These are phyloP conservation scores for Crenuchus spilurus DNA, from an alignment of 2,797 vertebrate genomes.

Conservation along the genomic window DNA sequence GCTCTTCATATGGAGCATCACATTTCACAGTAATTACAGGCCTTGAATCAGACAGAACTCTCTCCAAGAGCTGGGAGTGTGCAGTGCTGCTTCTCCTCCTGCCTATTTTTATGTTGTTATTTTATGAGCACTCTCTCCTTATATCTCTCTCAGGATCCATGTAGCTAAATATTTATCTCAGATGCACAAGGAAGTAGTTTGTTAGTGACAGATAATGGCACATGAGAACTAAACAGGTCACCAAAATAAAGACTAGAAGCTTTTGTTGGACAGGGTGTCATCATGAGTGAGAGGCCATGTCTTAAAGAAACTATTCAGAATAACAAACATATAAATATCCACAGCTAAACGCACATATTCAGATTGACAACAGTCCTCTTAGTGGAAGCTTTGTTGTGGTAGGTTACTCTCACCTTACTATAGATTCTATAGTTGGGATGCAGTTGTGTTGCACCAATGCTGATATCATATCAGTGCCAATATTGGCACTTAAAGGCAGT, in stretches of 20 bases:
- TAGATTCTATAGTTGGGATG: too few relatives aligned
- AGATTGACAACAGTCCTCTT: background rate
- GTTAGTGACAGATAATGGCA: background rate
- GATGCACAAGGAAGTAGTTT: background rate
- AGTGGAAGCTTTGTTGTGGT: background rate
- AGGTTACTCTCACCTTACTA: too few relatives aligned
- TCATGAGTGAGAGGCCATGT: background rate
- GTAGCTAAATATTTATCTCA: background rate
- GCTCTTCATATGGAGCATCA: slow-evolving; percentile 33
- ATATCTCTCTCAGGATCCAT: background rate
- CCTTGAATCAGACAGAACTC: slow-evolving; percentile 44
- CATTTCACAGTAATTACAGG: slow-evolving; percentile 53
- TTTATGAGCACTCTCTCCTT: slow-evolving; percentile 36
- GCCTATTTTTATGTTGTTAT: slow-evolving; percentile 1
- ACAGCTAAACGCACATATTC: background rate
- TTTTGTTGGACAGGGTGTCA: background rate
- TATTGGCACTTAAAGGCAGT: too few relatives aligned
- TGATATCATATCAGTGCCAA: too few relatives aligned
- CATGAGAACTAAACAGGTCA: background rate
- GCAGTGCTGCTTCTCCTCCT: background rate
- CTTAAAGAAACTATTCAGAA: background rate
- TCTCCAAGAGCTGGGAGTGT: slow-evolving; percentile 39
- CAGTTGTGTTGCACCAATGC: too few relatives aligned
- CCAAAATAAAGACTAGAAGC: background rate
- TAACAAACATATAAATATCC: background rate